Evolutionary conservation across 2,888 invertebrate genomes (phyloP), one percentile per base, ranked within the genome.

Genomic region (Oligia fasciuncula): DNA sequence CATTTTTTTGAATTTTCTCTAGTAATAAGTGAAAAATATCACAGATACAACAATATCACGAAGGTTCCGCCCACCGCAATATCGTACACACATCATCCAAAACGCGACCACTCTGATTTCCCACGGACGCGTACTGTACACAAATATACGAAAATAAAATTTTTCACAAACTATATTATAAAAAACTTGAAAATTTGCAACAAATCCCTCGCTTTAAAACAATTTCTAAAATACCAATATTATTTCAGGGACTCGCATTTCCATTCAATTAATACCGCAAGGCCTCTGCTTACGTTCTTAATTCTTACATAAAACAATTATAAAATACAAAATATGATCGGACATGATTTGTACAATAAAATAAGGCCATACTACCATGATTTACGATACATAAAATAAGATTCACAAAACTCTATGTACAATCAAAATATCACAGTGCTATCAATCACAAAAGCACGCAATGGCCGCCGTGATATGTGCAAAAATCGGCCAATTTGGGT

Each of bases 111-210:
- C 88, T 88, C 89, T 91, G 95, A 95, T 95, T 93, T 91, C 81
- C 81, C 82, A 87, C 85, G 92, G 94, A 89, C 93, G 94, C 95
- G 93, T 92, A 92, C 93, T 94, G 91, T 95, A 95, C 93, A 96
- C 93, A 93, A 94, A 92, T 92, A 92, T 94, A 94, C 91, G 91
- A 94, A 95, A 95, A 95, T 95, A 95, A 95, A 95, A 93, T 93
- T 91, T 92, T 92, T 94, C 93, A 92, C 91, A 95, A 95, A 95
- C 87, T 93, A 92, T 89, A 93, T 88, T 88, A 91, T 87, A 92
- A 92, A 94, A 94, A 93, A 95, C 95, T 94, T 93, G 94, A 90
- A 91, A 95, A 93, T 95, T 96, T 95, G 90, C 89, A 90, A 92
- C 88, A 94, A 94, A 93, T 91, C 90, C 91, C 88, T 92, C 92